Evolutionary conservation across 2,113 vertebrate species (phyloP).

Genomic region (Apus apus): DNA sequence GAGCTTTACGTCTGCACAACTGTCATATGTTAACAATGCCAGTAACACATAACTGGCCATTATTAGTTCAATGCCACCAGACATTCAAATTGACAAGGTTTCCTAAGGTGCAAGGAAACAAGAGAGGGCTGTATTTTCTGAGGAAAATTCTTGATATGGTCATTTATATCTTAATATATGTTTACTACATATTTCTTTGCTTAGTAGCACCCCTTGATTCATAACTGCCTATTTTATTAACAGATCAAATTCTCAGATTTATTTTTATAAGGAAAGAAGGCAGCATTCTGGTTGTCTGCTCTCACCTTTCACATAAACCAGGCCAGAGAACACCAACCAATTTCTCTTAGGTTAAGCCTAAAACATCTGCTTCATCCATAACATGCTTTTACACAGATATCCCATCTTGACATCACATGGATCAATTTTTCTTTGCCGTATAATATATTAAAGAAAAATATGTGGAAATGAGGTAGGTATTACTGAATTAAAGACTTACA

Average conservation of each 20-base stretch:
- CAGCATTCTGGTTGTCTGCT: background rate
- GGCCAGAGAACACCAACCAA: background rate
- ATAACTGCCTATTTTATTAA: background rate
- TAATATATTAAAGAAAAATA: background rate
- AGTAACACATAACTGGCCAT: slow-evolving; percentile 23
- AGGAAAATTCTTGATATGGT: background rate
- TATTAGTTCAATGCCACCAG: slow-evolving; percentile 12
- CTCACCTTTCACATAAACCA: background rate
- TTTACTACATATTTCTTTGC: background rate
- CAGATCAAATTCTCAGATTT: background rate
- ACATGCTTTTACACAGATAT: background rate
- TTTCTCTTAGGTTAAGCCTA: background rate
- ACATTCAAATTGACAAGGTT: slow-evolving; percentile 24
- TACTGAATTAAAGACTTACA: background rate
- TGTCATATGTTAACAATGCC: background rate
- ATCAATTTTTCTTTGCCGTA: background rate
- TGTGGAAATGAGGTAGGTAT: background rate
- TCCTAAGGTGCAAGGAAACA: background rate
- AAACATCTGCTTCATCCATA: background rate
- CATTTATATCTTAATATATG: background rate
- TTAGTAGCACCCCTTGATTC: background rate
- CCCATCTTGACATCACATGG: background rate
- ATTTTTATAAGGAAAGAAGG: background rate
- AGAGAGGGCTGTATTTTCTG: background rate
- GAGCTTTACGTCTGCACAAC: background rate